Evolutionary conservation across 2,888 invertebrate species (phyloP).

Genomic region (Dicycla oo): DNA sequence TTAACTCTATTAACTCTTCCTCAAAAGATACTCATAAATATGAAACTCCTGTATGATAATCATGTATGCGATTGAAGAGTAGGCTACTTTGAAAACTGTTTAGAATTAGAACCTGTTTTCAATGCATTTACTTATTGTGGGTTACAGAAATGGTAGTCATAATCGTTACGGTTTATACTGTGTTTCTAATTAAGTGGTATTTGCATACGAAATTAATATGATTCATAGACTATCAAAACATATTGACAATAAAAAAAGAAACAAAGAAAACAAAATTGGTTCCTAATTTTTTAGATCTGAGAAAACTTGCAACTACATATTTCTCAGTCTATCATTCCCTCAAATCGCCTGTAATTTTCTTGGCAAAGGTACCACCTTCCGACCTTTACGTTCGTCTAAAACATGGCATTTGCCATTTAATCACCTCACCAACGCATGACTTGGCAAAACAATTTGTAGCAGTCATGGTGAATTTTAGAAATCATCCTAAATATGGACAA

Average conservation of each 20-base stretch:
- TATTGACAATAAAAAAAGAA: background rate
- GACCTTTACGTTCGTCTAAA: slow-evolving; percentile 28
- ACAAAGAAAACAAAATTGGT: background rate
- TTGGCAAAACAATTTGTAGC: slow-evolving; percentile 35
- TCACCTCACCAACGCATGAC: slow-evolving; percentile 29
- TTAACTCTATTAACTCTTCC: background rate
- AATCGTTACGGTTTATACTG: slow-evolving; percentile 21
- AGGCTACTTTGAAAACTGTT: slow-evolving; percentile 10
- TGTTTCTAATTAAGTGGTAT: slow-evolving; percentile 15
- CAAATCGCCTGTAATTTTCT: slow-evolving; percentile 43
- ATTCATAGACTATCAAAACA: background rate
- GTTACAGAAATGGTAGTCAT: slow-evolving; percentile 36
- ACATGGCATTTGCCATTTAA: slow-evolving; percentile 38
- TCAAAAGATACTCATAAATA: background rate
- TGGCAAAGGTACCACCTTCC: slow-evolving; percentile 19
- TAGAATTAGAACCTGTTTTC: slow-evolving; percentile 43
- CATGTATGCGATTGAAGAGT: background rate
- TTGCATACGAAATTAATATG: background rate
- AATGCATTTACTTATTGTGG: slow-evolving; percentile 20
- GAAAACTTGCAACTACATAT: slow-evolving; percentile 1
- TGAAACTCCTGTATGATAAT: slow-evolving; percentile 3
- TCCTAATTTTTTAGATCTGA: slow-evolving; percentile 1
- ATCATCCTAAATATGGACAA: background rate
- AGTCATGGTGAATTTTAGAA: slow-evolving; percentile 51
- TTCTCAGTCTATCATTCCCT: background rate